A percentile compares a stretch with the other conserved stretches of the same genome.
These are phyloP conservation scores for Lasiurus borealis DNA, from an alignment of 2,113 vertebrate species.

Conservation along the genomic window DNA sequence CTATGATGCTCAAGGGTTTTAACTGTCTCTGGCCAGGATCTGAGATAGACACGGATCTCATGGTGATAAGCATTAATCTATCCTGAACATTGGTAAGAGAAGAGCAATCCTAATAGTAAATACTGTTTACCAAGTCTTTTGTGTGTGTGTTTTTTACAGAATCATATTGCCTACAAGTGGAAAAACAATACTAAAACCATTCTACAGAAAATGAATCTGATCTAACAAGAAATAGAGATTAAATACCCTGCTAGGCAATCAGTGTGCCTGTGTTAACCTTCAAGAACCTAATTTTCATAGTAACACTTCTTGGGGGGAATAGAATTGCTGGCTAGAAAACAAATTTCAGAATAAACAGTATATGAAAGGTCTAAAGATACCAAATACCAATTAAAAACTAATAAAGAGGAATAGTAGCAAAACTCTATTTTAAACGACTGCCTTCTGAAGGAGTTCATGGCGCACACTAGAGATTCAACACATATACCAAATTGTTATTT, in stretches of 20 bases:
- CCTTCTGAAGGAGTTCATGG: background rate
- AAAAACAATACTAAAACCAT: background rate
- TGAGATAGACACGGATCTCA: background rate
- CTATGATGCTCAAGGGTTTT: background rate
- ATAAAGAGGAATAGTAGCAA: background rate
- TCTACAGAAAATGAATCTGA: background rate
- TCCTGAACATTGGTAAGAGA: background rate
- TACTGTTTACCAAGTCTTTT: background rate
- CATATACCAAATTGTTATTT: background rate
- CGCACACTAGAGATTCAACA: background rate
- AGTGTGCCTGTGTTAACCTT: background rate
- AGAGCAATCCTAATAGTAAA: background rate
- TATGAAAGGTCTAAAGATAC: background rate
- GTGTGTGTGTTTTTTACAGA: background rate
- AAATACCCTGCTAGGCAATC: background rate
- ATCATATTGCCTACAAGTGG: background rate
- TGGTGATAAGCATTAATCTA: background rate
- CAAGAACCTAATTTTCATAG: background rate
- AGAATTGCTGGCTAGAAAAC: background rate
- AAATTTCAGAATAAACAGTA: background rate
- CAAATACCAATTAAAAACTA: constrained; percentile 27
- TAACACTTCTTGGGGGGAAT: background rate
- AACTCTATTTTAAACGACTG: background rate
- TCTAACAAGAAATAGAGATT: background rate
- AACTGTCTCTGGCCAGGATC: background rate